Percentiles rank a stretch among this genome's conserved stretches.
These are phyloP conservation scores for Muscicapa adusta DNA, from an alignment of 2,113 vertebrate species.

Conservation along the genomic window DNA sequence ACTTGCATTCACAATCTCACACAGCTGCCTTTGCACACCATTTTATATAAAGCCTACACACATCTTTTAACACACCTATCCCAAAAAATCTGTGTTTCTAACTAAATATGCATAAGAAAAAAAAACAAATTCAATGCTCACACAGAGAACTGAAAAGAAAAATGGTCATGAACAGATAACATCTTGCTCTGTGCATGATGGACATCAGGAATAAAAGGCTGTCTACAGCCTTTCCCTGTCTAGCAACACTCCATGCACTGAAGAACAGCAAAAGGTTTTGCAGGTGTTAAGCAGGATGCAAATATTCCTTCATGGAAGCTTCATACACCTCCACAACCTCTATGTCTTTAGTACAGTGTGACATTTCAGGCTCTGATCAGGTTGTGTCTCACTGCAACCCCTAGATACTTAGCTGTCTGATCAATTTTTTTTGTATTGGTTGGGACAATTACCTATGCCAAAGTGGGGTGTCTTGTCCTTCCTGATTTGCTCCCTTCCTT, in stretches of 20 bases:
- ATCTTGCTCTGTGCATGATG: neutral
- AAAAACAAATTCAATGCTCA: neutral
- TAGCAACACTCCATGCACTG: neutral
- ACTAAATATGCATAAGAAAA: neutral
- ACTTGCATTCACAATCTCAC: neutral
- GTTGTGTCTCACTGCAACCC: neutral
- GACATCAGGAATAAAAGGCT: neutral
- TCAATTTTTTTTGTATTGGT: neutral
- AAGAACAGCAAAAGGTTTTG: neutral
- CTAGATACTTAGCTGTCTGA: neutral
- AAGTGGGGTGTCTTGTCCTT: neutral
- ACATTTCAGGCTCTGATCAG: neutral
- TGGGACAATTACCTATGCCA: neutral
- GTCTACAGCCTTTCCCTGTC: neutral
- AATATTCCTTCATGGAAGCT: neutral
- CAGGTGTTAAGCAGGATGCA: neutral
- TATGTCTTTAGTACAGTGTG: neutral
- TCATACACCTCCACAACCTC: neutral
- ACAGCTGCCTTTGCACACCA: neutral
- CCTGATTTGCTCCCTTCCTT: neutral
- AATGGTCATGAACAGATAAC: neutral
- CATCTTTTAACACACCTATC: neutral
- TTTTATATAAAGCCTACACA: neutral
- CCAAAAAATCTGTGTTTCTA: neutral
- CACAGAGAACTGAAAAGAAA: neutral